Conservation (phyloP, 2,888 invertebrate species). For the Chelonus formosanus region DNA sequence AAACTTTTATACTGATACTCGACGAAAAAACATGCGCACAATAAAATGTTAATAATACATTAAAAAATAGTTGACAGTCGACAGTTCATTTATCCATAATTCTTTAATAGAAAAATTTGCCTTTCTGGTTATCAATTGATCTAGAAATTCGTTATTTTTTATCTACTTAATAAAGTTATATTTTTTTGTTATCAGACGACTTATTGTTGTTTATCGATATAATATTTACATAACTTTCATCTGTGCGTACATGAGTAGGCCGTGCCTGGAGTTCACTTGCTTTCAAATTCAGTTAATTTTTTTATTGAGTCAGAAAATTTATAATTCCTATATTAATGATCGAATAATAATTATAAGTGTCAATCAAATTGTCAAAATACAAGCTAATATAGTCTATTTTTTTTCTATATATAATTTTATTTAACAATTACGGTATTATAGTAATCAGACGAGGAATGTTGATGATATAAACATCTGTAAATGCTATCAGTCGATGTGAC, state of each 20-base stretch:
- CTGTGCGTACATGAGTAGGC: background rate
- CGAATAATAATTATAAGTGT: too few species aligned
- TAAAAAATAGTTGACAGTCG: constrained; percentile 25
- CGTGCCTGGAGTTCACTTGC: too few species aligned
- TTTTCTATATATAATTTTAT: too few species aligned
- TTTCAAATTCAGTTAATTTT: too few species aligned
- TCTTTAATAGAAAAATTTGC: background rate
- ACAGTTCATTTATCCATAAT: constrained; percentile 26
- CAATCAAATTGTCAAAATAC: too few species aligned
- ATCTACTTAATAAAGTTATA: background rate
- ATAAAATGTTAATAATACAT: too few species aligned
- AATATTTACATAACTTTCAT: constrained; percentile 21
- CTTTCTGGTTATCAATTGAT: constrained; percentile 17
- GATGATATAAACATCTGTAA: background rate
- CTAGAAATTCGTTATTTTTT: too few species aligned
- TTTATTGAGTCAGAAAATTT: too few species aligned
- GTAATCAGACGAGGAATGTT: background rate
- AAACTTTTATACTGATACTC: background rate
- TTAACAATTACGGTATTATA: too few species aligned
- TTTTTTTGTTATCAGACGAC: background rate
- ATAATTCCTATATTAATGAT: too few species aligned
- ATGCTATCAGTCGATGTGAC: constrained; percentile 43
- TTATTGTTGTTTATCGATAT: background rate
- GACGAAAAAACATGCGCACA: too few species aligned
- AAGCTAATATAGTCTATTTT: too few species aligned